Base-by-base conservation (phyloP, 2,797 vertebrate genomes). In the Bucorvus abyssinicus region DNA sequence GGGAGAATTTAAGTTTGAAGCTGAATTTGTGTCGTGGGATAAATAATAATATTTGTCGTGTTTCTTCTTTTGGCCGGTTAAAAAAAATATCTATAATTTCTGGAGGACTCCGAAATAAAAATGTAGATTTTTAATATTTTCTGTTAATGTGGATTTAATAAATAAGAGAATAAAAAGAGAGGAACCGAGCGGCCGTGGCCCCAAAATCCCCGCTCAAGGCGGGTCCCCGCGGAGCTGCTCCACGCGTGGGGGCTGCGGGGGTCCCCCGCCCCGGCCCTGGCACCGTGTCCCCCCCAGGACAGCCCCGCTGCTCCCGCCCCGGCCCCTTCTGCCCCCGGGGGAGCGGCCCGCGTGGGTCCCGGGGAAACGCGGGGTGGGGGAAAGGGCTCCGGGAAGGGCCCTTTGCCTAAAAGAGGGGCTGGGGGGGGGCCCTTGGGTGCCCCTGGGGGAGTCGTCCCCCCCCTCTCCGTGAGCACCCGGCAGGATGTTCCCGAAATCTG, bases 381-480 rank as follows among this genome's bases (percentile, higher is more conserved):
- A 20, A 47, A 23, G 30, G 64, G 55, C 2, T 21, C 4, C n/a
- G n/a, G 6, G 32, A 26, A n/a, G 50, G 23, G 27, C 7, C 7
- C 6, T 21, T n/a, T 5, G 27, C 49, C 53, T 8, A 0, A 5
- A 26, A 52, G 19, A 14, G 63, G 2, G 27, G 52, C 6, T 4
- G n/a, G 10, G 3, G 14, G 53, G 24, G 9, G 63, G 57, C 7
- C 24, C 61, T 7, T 13, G 26, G 34, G n/a, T 77, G 34, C 3
- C 40, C 38, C 27, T 32, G 50, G 65, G 17, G 53, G 45, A 14
- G 6, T 20, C 13, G 16, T 56, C 55, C 12, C 8, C 9, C 3
- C 2, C 23, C 26, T 0, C 1, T 2, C 3, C n/a, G n/a, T n/a
- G n/a, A 40, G 34, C 32, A 18, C 8, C 26, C 26, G 2, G 18